Base-by-base conservation (phyloP, 2,797 vertebrate species). In the Potorous gilbertii region DNA sequence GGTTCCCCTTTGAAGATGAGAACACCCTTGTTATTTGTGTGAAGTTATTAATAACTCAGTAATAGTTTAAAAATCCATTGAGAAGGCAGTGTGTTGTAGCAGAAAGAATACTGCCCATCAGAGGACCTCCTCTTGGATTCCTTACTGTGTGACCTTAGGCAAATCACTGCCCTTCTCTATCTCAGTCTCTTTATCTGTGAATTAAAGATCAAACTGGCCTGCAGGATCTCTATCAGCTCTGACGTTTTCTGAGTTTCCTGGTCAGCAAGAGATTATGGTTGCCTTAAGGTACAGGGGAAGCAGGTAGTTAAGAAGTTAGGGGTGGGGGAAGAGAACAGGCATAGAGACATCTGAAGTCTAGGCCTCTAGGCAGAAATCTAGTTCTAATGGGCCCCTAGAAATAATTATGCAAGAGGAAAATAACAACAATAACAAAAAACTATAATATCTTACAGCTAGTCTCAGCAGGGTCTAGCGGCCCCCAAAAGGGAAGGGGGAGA, bases 1-100 rank as follows among this genome's bases (percentile, higher is more conserved):
- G 55, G 12, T 5, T 81, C 54, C 93, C 55, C 16, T 54, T 54
- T 87, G 55, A 9, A 29, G 52, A 59, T 8, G 2, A 55, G 62
- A 31, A 74, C 81, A 3, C 27, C 54, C n/a, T 4, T 0, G 0
- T 4, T 74, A 13, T 40, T 11, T 74, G 0, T 21, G 0, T 8
- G 29, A 92, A 89, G 46, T 34, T 54, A 46, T 50, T 40, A 40
- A 21, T 40, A 87, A 87, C 3, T 27, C 40, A 50, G 21, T 50
- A 27, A 24, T 87, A 87, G 74, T 46, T 46, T 87, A 87, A 46
- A 87, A 34, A 87, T 46, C 40, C 74, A 87, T 50, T 50, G 40
- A 87, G 40, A 87, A 87, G 40, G 2, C 40, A 50, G 40, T 3
- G 24, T 27, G 24, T 46, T 87, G 62, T 40, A 5, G 24, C 12